Base-by-base conservation (phyloP, 2,113 vertebrate species). In the Pantherophis guttatus region DNA sequence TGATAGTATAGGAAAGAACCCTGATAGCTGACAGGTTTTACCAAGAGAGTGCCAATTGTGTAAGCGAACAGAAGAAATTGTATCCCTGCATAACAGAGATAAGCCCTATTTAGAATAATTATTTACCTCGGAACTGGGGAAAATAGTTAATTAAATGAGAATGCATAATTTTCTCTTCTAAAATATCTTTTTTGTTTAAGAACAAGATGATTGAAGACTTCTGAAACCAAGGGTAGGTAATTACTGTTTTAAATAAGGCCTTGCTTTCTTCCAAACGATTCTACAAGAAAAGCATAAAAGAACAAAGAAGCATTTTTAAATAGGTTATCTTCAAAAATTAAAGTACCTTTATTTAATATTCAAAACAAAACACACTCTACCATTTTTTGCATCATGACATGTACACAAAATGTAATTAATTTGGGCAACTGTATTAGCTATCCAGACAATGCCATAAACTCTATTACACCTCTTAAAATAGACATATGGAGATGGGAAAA, bases 121-220 rank as follows among this genome's bases (percentile, higher is more conserved):
- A 26, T 96, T 98, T 96, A 99, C 98, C 98, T 23, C 81, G 97
- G 65, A 97, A 99, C 24, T 96, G 94, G 59, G 98, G 98, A 93
- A 98, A 99, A 95, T 99, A 99, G 94, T 97, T 98, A 29, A 95
- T 97, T 93, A 99, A 92, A 94, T 99, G 97, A 12, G 98, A 99
- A 48, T 97, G 95, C 94, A 94, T 93, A 88, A 99, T 98, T 96
- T 99, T 99, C 96, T 99, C 98, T 92, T 98, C 96, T 62, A 99
- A 95, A 95, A 99, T 95, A 96, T 99, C 98, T 33, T 97, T 99
- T 96, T 99, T 99, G 96, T 99, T 99, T 92, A 99, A 97, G 95
- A 99, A 99, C 88, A 99, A 96, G 95, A 99, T 99, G 93, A 98
- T 97, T 44, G 99, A 99, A 15, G 98, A 98, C 13, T 98, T 98